These are phyloP conservation scores for Thalpophila matura DNA, from an alignment of 2,888 invertebrate species.

Conservation along the genomic window DNA sequence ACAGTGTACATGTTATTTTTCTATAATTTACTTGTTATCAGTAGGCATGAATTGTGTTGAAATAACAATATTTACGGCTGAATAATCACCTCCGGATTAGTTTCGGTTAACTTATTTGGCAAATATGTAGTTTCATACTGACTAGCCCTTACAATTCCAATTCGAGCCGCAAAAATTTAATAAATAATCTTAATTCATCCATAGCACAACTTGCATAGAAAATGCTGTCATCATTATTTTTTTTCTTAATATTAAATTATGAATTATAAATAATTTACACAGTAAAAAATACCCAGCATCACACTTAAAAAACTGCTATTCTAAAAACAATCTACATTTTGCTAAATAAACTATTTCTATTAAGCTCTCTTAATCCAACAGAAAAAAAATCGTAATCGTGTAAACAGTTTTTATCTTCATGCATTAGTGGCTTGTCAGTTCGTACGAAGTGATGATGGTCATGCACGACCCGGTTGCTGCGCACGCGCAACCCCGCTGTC, in stretches of 20 bases:
- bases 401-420: constrained; percentile 66
- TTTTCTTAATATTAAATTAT: too few relatives aligned
- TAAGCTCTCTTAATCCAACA: constrained; percentile 41
- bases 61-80: constrained; percentile 1
- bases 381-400: constrained; percentile 46
- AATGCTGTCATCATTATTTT: constrained; percentile 12
- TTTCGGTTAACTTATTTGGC: too few relatives aligned
- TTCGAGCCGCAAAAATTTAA: too few relatives aligned
- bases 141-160: too few relatives aligned
- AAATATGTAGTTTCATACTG: too few relatives aligned
- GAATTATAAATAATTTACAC: too few relatives aligned
- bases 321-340: constrained; percentile 20
- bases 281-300: constrained; percentile 20
- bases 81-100: too few relatives aligned
- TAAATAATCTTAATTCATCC: constrained; percentile 11
- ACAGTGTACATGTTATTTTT: too few relatives aligned
- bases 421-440: constrained; percentile 83
- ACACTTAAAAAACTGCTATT: constrained; percentile 21
- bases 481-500: constrained; percentile 75
- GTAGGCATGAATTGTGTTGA: constrained; percentile 19
- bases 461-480: constrained; percentile 71
- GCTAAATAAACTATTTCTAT: constrained; percentile 53
- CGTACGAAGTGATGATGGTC: constrained; percentile 72
- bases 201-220: constrained; percentile 2
- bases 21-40: not conserved